Evolutionary conservation across 2,888 invertebrate genomes (phyloP).

Genomic region (Hyalella azteca): DNA sequence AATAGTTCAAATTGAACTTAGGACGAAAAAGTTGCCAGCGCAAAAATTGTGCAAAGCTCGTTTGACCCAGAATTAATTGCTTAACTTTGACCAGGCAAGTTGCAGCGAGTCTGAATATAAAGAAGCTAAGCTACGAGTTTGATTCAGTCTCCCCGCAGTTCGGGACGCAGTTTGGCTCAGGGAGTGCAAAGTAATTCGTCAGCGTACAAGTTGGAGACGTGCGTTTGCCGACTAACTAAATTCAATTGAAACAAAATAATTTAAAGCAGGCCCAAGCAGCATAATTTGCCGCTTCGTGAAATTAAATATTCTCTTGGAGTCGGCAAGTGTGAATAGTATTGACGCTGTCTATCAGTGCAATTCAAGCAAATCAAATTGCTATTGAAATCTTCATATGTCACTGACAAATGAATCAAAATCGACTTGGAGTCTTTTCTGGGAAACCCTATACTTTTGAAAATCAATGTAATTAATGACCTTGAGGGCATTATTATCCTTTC

Average conservation of each 20-base stretch:
- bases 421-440: too few species aligned
- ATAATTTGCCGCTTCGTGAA: neutral
- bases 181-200: neutral
- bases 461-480: too few species aligned
- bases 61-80: constrained; percentile 5
- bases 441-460: too few species aligned
- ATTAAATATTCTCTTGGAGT: neutral
- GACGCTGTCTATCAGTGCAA: too few species aligned
- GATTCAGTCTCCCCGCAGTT: constrained; percentile 11
- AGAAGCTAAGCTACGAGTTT: neutral
- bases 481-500: too few species aligned
- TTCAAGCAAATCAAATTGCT: too few species aligned
- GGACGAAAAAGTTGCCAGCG: neutral
- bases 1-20: neutral
- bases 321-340: too few species aligned
- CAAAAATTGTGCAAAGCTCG: neutral
- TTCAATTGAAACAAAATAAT: neutral
- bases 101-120: neutral
- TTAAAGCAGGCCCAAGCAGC: neutral
- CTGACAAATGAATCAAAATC: too few species aligned
- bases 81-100: neutral
- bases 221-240: neutral
- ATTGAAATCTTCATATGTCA: too few species aligned
- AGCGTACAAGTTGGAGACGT: neutral
- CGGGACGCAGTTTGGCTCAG: neutral